phyloP scores from a whole-genome alignment of 2,113 vertebrate species.

The Caloenas nicobarica region DNA sequence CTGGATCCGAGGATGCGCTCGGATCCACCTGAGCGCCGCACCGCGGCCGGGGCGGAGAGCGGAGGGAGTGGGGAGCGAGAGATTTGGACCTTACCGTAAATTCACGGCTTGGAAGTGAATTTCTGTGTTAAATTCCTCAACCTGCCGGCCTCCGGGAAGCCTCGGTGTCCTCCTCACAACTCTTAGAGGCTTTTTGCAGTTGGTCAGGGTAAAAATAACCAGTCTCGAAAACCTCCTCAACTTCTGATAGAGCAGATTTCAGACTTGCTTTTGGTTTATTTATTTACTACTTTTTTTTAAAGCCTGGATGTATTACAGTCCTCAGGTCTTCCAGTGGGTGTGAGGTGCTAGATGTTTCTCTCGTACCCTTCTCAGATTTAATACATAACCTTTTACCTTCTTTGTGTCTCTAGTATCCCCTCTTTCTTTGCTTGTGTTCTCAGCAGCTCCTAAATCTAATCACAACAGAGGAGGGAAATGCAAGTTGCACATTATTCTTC shows the following conservation, averaged over 20 bases:
- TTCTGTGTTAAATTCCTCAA: background rate
- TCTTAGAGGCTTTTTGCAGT: background rate
- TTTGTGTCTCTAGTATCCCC: background rate
- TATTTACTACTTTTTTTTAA: background rate
- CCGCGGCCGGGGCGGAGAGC: background rate
- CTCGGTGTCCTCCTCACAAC: background rate
- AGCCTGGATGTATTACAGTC: accelerated
- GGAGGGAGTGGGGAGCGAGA: background rate
- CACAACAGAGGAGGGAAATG: background rate
- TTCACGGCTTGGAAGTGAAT: background rate
- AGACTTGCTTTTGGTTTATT: background rate
- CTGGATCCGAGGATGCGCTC: background rate
- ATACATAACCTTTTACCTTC: background rate
- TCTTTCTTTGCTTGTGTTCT: background rate
- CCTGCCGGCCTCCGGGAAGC: background rate
- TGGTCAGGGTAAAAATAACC: background rate
- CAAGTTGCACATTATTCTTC: background rate
- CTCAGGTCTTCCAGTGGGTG: background rate
- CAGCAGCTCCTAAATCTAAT: background rate
- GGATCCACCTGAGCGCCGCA: background rate
- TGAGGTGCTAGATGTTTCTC: background rate
- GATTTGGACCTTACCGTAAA: background rate
- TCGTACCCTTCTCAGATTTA: background rate
- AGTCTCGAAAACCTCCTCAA: background rate
- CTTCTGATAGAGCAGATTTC: background rate